Percentiles rank a stretch among this genome's conserved stretches.
Conservation (phyloP, 2,113 vertebrate genomes). For the pig (Sus scrofa) region T2T-Sscrofa CM000827.6:89281001-89281500, state of each 20-base stretch:
- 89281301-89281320: neutral
- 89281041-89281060: neutral
- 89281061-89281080: neutral
- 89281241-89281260: neutral
- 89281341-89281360: neutral
- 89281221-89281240: neutral
- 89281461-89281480: neutral
- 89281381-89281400: neutral
- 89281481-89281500: neutral
- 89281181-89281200: neutral
- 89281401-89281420: too few relatives aligned
- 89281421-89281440: neutral
- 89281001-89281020: neutral
- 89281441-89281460: neutral
- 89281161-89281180: neutral
- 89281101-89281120: neutral
- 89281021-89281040: rapidly evolving
- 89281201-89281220: neutral
- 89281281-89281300: rapidly evolving
- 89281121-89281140: rapidly evolving
- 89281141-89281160: too few relatives aligned
- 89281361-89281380: neutral
- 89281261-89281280: neutral
- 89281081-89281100: rapidly evolving
- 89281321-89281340: too few relatives aligned